Evolutionary conservation across 2,113 vertebrate species (phyloP).

Genomic region (Pelmatolapia mariae): DNA sequence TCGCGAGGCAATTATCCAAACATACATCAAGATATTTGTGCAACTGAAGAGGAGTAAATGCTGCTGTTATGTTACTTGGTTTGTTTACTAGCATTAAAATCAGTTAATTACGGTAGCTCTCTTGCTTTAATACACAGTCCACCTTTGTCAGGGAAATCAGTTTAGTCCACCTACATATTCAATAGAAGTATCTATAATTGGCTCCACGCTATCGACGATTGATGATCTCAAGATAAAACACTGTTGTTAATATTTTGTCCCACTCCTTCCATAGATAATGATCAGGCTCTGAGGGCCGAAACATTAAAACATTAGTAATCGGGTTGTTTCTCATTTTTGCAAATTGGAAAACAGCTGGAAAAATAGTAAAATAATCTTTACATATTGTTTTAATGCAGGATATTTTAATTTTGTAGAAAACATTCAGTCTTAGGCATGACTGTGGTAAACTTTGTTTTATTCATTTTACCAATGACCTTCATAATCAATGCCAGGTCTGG

Average conservation of each 20-base stretch:
- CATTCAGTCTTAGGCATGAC: not conserved
- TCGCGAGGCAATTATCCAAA: not conserved
- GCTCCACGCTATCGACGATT: not conserved
- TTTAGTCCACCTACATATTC: not conserved
- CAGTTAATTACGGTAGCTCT: not conserved
- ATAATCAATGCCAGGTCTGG: not conserved
- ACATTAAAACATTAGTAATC: not conserved
- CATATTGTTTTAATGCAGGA: not conserved
- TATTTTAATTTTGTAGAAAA: not conserved
- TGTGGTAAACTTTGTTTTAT: not conserved
- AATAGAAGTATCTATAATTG: not conserved
- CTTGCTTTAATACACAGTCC: not conserved
- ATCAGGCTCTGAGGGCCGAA: not conserved
- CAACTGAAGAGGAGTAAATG: not conserved
- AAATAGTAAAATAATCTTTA: not conserved
- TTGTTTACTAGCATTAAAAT: not conserved
- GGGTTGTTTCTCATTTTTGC: not conserved
- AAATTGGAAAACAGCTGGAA: not conserved
- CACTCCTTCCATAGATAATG: not conserved
- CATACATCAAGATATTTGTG: not conserved
- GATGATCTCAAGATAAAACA: not conserved
- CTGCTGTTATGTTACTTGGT: not conserved
- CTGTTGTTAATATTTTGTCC: not conserved
- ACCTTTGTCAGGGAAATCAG: not conserved
- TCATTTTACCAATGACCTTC: not conserved